These are phyloP conservation scores for Caenorhabditis elegans DNA, from an alignment of 1,140 invertebrate species.

Conservation along the genomic window WBcel235 BX284604.4:152501-153000, in stretches of 20 bases:
- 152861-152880: constrained; percentile 9
- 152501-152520: too few relatives aligned
- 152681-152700: constrained; percentile 32
- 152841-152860: constrained; percentile 18
- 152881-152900: constrained; percentile 23
- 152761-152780: background rate
- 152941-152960: background rate
- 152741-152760: too few relatives aligned
- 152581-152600: too few relatives aligned
- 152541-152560: too few relatives aligned
- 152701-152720: constrained; percentile 33
- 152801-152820: background rate
- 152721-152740: constrained; percentile 13
- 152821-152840: background rate
- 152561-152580: too few relatives aligned
- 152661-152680: constrained; percentile 30
- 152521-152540: too few relatives aligned
- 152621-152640: background rate
- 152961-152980: constrained; percentile 29
- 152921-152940: background rate
- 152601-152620: background rate
- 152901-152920: constrained; percentile 17
- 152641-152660: background rate
- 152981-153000: too few relatives aligned
- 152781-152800: constrained; percentile 30